Percentiles rank a stretch among this genome's conserved stretches.
These are phyloP conservation scores for Elachura formosa DNA, from an alignment of 2,113 vertebrate genomes.

Conservation along the genomic window DNA sequence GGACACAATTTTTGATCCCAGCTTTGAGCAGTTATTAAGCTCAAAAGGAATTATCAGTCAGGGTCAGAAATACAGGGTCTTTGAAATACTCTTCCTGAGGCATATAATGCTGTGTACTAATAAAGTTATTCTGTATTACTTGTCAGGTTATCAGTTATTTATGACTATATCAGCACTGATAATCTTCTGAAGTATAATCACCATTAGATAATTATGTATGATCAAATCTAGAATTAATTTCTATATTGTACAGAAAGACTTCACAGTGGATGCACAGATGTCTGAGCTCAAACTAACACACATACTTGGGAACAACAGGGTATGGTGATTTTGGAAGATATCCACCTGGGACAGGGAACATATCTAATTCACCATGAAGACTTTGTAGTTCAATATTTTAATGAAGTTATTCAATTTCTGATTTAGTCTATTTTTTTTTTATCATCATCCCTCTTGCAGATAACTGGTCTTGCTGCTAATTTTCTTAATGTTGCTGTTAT, in stretches of 20 bases:
- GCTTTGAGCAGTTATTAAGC: background rate
- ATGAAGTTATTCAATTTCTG: background rate
- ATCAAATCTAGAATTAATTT: background rate
- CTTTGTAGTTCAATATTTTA: background rate
- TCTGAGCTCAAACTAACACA: background rate
- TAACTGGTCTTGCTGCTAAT: background rate
- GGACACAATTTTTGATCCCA: background rate
- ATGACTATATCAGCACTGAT: background rate
- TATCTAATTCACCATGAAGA: background rate
- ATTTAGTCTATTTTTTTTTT: background rate
- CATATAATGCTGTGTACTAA: background rate
- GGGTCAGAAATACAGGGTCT: background rate
- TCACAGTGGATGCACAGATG: accelerated
- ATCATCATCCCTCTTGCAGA: background rate
- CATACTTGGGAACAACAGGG: background rate
- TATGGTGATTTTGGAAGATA: background rate
- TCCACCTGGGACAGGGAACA: background rate
- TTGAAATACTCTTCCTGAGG: background rate
- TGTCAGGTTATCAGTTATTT: background rate
- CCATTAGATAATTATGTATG: background rate
- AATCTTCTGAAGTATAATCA: background rate
- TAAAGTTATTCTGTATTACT: background rate
- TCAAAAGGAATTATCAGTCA: background rate
- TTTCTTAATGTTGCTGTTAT: background rate
- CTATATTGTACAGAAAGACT: background rate